A percentile compares a stretch with the other conserved stretches of the same genome.
Conservation (phyloP, 1,140 invertebrate genomes). For the Drosophila trapezifrons region DNA sequence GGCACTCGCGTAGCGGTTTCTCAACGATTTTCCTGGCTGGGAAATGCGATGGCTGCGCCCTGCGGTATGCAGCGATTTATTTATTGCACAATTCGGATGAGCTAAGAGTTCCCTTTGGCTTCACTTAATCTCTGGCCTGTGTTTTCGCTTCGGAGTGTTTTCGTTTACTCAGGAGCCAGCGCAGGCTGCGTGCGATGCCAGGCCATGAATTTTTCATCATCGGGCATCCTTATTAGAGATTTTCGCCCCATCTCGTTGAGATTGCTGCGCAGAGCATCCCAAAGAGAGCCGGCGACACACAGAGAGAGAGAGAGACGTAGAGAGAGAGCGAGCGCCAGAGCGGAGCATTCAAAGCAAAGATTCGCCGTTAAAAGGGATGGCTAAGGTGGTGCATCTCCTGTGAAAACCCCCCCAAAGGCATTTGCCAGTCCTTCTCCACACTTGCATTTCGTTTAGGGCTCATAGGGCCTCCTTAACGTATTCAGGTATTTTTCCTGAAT, state of each 20-base stretch:
- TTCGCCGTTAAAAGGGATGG: constrained; percentile 1
- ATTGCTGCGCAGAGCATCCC: constrained; percentile 64
- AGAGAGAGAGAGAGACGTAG: constrained; percentile 13
- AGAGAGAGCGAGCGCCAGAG: background rate
- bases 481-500: constrained; percentile 28
- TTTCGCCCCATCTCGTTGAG: constrained; percentile 73
- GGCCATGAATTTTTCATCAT: constrained; percentile 77
- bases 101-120: constrained; percentile 13
- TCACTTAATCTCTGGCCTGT: constrained; percentile 21
- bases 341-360: too few relatives aligned
- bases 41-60: constrained; percentile 18
- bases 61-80: constrained; percentile 47
- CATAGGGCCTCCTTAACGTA: background rate
- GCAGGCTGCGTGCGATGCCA: constrained; percentile 66
- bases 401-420: background rate
- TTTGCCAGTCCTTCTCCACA: background rate
- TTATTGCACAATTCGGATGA: constrained; percentile 62
- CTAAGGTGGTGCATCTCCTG: constrained; percentile 21
- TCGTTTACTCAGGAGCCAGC: constrained; percentile 78
- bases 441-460: background rate
- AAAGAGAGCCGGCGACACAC: constrained; percentile 10
- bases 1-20: constrained; percentile 42
- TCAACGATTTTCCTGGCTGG: constrained; percentile 2
- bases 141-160: constrained; percentile 75
- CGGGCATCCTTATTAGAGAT: constrained; percentile 76